Evolutionary conservation across 2,888 invertebrate genomes (phyloP).

Genomic region (Lycophotia porphyrea): DNA sequence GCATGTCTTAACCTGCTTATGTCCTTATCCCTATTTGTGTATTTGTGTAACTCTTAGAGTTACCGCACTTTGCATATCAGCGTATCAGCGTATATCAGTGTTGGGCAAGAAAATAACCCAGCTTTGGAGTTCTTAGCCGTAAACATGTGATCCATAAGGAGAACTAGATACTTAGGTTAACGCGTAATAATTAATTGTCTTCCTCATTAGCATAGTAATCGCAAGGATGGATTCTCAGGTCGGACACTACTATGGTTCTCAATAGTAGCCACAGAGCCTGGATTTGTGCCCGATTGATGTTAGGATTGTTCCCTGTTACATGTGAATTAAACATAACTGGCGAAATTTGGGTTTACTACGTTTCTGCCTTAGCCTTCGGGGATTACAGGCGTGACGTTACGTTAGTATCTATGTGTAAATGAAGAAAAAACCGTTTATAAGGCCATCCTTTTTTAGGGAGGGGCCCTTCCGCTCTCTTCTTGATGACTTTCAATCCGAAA

Average conservation of each 20-base stretch:
- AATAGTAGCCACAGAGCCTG: background rate
- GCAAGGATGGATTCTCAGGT: background rate
- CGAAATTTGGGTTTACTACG: background rate
- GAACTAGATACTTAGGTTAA: slow-evolving; percentile 16
- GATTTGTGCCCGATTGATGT: background rate
- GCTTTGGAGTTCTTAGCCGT: slow-evolving; percentile 9
- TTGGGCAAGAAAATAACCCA: slow-evolving; percentile 6
- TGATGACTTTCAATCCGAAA: no score
- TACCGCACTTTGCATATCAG: background rate
- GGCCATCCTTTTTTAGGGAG: no score
- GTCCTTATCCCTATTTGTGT: no score
- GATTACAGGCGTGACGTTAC: background rate
- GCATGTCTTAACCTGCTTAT: no score
- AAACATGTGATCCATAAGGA: slow-evolving; percentile 24
- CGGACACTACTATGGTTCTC: background rate
- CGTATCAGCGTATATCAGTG: background rate
- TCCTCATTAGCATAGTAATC: background rate
- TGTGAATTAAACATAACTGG: background rate
- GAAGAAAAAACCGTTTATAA: background rate
- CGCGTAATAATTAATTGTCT: slow-evolving; percentile 39
- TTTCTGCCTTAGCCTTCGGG: background rate
- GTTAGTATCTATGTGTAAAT: background rate
- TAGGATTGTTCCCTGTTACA: background rate
- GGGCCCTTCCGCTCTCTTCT: no score
- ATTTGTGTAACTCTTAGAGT: no score